Conservation (phyloP, 2,888 invertebrate genomes). For the Drosophila phalerata region DNA sequence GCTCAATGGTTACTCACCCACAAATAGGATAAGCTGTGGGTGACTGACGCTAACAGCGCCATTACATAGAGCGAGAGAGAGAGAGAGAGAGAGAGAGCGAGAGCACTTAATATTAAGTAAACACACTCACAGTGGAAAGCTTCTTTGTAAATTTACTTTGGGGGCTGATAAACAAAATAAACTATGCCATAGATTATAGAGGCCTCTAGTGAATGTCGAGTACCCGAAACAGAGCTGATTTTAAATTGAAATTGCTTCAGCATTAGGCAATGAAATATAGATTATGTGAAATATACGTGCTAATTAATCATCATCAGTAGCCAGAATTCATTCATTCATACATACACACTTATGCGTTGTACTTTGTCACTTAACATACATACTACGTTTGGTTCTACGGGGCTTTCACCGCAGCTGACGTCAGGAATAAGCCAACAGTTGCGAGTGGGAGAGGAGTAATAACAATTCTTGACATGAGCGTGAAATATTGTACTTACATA, state of each 20-base stretch:
- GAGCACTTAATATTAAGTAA: conserved; percentile 24
- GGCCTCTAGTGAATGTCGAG: conserved; percentile 10
- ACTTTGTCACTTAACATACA: conserved; percentile 1
- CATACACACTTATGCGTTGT: not conserved
- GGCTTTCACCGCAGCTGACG: conserved; percentile 42
- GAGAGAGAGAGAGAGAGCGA: no score
- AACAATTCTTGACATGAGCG: conserved; percentile 23
- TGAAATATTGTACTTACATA: conserved; percentile 10
- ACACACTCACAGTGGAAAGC: conserved; percentile 42
- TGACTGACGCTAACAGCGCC: conserved; percentile 30
- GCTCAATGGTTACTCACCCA: conserved; percentile 24
- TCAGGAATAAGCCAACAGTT: conserved; percentile 22
- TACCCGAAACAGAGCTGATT: conserved; percentile 7
- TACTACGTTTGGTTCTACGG: not conserved
- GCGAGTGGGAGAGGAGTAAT: not conserved
- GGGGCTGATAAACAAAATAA: conserved; percentile 69
- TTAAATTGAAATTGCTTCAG: conserved; percentile 21
- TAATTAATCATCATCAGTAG: conserved; percentile 67
- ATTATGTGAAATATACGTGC: conserved; percentile 58
- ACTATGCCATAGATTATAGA: conserved; percentile 42
- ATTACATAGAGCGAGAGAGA: conserved; percentile 38
- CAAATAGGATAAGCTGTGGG: conserved; percentile 36
- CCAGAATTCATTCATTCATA: conserved; percentile 7
- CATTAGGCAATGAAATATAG: conserved; percentile 46
- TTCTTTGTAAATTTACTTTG: conserved; percentile 49